Evolutionary conservation across 2,888 invertebrate species (phyloP).

Genomic region (Pyrrhosoma nymphula): DNA sequence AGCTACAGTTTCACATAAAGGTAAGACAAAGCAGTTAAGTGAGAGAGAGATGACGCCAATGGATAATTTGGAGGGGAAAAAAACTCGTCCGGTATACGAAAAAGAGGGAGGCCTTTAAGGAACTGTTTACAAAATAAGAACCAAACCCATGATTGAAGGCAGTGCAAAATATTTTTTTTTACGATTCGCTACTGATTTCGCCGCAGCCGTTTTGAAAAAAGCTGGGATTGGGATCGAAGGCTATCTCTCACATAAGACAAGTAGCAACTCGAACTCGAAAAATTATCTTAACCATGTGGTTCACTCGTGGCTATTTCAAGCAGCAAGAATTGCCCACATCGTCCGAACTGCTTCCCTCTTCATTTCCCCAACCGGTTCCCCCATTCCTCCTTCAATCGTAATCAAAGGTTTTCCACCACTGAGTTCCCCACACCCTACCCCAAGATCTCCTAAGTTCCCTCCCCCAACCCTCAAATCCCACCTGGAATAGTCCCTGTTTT

Average conservation of each 20-base stretch:
- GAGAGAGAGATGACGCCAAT: neutral
- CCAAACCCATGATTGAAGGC: neutral
- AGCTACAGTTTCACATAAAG: neutral
- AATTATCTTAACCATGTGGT: constrained; percentile 41
- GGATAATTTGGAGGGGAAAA: neutral
- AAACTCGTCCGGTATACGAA: neutral
- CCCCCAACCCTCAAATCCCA: no score
- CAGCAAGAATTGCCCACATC: neutral
- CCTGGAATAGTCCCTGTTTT: constrained; percentile 30
- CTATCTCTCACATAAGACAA: constrained; percentile 55
- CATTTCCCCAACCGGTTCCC: constrained; percentile 37
- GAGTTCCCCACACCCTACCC: neutral
- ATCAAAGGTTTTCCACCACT: constrained; percentile 52
- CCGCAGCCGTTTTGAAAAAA: neutral
- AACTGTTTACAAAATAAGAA: constrained; percentile 32
- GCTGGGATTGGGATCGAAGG: neutral
- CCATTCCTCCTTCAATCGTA: constrained; percentile 33
- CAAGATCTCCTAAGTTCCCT: neutral
- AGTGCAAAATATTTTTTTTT: neutral
- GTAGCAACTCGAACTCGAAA: constrained; percentile 48
- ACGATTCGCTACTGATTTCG: neutral
- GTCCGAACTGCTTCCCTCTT: neutral
- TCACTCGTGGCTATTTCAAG: constrained; percentile 53
- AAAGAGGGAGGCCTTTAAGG: neutral
- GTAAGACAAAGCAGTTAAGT: neutral